These are phyloP conservation scores for Lepidocyrtinus sp. DNA, from an alignment of 2,888 invertebrate species.

Conservation along the genomic window DNA sequence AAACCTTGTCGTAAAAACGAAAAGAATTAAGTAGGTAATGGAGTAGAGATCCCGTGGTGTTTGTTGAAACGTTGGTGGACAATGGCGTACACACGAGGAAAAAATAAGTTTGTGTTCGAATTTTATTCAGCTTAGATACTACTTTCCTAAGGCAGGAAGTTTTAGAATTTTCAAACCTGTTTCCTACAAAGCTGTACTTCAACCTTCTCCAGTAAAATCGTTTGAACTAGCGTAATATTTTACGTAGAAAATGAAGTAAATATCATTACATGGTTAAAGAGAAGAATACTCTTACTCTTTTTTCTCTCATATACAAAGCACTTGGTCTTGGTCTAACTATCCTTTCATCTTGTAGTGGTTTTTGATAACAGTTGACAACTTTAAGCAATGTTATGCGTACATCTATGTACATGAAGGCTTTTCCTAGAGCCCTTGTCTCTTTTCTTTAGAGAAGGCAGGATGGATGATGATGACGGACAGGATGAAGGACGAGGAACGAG, in stretches of 20 bases:
- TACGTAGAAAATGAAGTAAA: too few relatives aligned
- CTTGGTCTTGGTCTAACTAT: too few relatives aligned
- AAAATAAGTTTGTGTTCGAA: too few relatives aligned
- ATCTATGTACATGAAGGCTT: constrained; percentile 8
- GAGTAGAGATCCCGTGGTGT: constrained; percentile 48
- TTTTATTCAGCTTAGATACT: too few relatives aligned
- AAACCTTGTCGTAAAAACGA: constrained; percentile 36
- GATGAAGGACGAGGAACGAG: constrained; percentile 45
- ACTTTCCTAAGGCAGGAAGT: too few relatives aligned
- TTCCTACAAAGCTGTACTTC: too few relatives aligned
- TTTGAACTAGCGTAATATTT: too few relatives aligned
- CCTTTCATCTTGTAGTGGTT: not conserved
- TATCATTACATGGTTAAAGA: too few relatives aligned
- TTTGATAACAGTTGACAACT: constrained; percentile 8
- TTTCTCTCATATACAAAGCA: constrained; percentile 17
- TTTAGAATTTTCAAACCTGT: too few relatives aligned
- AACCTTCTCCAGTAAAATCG: too few relatives aligned
- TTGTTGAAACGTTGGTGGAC: constrained; percentile 48
- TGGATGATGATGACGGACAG: constrained; percentile 36
- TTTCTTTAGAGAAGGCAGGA: constrained; percentile 15
- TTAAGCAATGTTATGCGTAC: too few relatives aligned
- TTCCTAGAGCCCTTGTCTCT: not conserved
- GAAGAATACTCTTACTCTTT: constrained; percentile 6
- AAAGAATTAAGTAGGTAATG: constrained; percentile 47
- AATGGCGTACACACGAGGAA: too few relatives aligned